Base-by-base conservation (phyloP, 1,140 invertebrate species). In the Sminthurides bifidus region DNA sequence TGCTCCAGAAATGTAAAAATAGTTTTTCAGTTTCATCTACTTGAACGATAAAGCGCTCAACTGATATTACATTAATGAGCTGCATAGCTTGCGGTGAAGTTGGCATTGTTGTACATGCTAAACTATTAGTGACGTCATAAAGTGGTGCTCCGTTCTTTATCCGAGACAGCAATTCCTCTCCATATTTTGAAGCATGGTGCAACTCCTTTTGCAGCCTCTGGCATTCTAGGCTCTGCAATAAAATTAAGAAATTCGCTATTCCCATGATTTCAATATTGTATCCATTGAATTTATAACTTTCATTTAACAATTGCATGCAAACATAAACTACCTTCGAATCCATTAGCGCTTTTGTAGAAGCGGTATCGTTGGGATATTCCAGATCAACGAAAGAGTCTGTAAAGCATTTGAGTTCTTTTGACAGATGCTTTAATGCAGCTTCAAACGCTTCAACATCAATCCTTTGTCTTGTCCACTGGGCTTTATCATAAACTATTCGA, bases 401-500 rank as follows among this genome's bases (percentile, higher is more conserved):
- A 69, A 92, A 92, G 54, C 82, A 79, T 69, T 87, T 83, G 59
- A 93, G 71, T 57, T 84, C 80, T 49, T 80, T 75, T 8, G 89
- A 90, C 21, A 95, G 88, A 66, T 90, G 82, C 68, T 86, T 83
- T 50, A 87, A 92, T 69, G 91, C 80, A 31, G 79, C 81, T 33
- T 88, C 92, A 75, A 96, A 96, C 69, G 92, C 89, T 70, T 95
- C 92, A 64, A 95, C 79, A 75, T 96, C 92, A 71, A 92, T 85
- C 78, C 92, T 77, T 70, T 95, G 90, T 66, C 94, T 84, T 69
- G 95, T 92, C 92, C 92, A 98, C 66, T 93, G 88, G 46, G 86
- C 80, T 72, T 96, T 89, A 63, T 89, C 87, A 73, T 95, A 96
- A 27, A 83, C 79, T 51, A 96, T 75, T 58, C 80, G 76, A 8